Base-by-base conservation (phyloP, 2,113 vertebrate genomes). In the Clarias magur region DNA sequence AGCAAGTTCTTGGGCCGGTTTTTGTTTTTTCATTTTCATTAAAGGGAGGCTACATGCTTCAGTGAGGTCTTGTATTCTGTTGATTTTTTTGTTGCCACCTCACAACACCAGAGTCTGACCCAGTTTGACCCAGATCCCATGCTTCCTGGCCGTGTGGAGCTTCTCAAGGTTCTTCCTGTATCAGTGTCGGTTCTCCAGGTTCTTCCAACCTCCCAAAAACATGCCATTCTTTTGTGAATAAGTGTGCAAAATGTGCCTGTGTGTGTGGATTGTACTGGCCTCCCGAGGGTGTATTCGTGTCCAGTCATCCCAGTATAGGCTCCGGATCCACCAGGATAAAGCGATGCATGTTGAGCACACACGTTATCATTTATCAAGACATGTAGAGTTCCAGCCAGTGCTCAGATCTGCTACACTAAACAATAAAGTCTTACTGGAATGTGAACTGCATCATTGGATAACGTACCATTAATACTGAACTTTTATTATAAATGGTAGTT, bases 31-130 rank as follows among this genome's bases (percentile, higher is more conserved):
- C 17, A 8, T 73, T 54, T 78, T 25, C 27, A 56, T 59, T 38
- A 85, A 65, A 56, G 59, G 38, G 17, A 85, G 73, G n/a, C 63
- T 56, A 86, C 76, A 80, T 57, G 75, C 76, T 42, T 80, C 2
- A 78, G n/a, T 65, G 17, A 2, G 34, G 9, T 19, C 10, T 63
- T 42, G 30, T 7, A 48, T 34, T 76, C 59, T 85, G 27, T 67
- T 23, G 8, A 48, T 34, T 38, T 57, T 57, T 53, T 27, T 57
- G 9, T 76, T 11, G 4, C 5, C 11, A 65, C 11, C 34, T 42
- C 34, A 63, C 80, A 82, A 38, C 59, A 65, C 38, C 19, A 82
- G 21, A 13, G 34, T 13, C 4, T 38, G 34, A 38, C 21, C 60
- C 38, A 12, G 60, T 65, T 63, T 12, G 6, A 42, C 25, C 78